Conservation (phyloP, 2,113 vertebrate genomes). For the Gavia stellata region DNA sequence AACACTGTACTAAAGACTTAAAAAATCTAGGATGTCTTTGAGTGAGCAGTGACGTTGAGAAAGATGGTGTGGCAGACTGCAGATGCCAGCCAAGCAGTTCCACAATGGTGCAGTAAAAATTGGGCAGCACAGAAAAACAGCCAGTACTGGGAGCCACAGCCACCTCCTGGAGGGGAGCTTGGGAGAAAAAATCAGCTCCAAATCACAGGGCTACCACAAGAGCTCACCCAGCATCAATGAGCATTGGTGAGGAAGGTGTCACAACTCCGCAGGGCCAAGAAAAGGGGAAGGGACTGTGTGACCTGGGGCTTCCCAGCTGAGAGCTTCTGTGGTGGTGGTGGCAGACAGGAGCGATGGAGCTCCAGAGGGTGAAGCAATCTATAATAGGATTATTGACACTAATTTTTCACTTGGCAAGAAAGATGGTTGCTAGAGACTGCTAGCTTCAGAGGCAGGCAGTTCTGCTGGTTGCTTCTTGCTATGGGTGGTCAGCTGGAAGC, state of each 20-base stretch:
- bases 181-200: neutral
- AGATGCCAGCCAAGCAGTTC: neutral
- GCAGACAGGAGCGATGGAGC: neutral
- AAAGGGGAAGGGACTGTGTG: neutral
- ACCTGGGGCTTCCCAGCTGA: neutral
- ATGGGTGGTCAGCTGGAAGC: neutral
- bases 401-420: neutral
- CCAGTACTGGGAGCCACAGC: neutral
- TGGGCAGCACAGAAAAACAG: neutral
- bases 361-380: neutral
- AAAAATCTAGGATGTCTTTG: neutral
- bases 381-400: neutral
- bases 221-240: fast-evolving
- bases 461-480: neutral
- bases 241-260: fast-evolving
- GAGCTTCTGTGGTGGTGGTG: neutral
- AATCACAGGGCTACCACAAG: neutral
- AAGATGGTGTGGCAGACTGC: neutral
- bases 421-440: neutral
- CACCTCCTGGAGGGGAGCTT: neutral
- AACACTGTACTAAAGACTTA: neutral
- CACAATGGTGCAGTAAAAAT: neutral
- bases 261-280: neutral
- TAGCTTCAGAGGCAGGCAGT: neutral
- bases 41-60: neutral